phyloP scores from a whole-genome alignment of 2,797 vertebrate species.

The Steatocranus sp. region DNA sequence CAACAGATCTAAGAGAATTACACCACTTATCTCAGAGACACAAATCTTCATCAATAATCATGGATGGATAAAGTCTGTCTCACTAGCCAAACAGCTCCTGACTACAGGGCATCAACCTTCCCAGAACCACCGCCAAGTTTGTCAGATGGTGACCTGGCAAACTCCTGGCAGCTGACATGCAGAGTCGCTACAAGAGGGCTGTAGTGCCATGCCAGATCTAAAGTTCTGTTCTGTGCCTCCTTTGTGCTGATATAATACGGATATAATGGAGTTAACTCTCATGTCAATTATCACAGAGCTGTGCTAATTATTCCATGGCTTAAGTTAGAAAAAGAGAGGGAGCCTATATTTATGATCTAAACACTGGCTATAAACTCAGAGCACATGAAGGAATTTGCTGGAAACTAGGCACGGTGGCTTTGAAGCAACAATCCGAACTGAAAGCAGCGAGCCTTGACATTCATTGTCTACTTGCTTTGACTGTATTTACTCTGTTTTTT shows the following conservation, averaged over 20 bases:
- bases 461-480: constrained; percentile 27
- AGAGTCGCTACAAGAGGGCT: constrained; percentile 24
- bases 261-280: constrained; percentile 66
- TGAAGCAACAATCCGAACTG: constrained; percentile 14
- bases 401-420: constrained; percentile 11
- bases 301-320: constrained; percentile 62
- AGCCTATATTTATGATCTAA: constrained; percentile 40
- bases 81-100: constrained; percentile 9
- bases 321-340: constrained; percentile 31
- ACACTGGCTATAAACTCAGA: constrained; percentile 30
- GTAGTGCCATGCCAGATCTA: constrained; percentile 47
- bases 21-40: not conserved
- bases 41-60: constrained; percentile 16
- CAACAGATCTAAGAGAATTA: not conserved
- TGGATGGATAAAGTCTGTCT: not conserved
- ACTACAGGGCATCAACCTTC: constrained; percentile 48
- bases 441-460: constrained; percentile 5
- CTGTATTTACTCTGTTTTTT: not conserved
- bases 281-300: constrained; percentile 65
- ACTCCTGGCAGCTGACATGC: constrained; percentile 43
- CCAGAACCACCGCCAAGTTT: constrained; percentile 53
- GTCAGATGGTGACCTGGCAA: constrained; percentile 43
- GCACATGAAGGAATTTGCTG: constrained; percentile 26
- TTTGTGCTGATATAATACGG: constrained; percentile 73
- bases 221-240: constrained; percentile 41